Evolutionary conservation across 2,888 invertebrate genomes (phyloP).

Genomic region (Cristatella mucedo): DNA sequence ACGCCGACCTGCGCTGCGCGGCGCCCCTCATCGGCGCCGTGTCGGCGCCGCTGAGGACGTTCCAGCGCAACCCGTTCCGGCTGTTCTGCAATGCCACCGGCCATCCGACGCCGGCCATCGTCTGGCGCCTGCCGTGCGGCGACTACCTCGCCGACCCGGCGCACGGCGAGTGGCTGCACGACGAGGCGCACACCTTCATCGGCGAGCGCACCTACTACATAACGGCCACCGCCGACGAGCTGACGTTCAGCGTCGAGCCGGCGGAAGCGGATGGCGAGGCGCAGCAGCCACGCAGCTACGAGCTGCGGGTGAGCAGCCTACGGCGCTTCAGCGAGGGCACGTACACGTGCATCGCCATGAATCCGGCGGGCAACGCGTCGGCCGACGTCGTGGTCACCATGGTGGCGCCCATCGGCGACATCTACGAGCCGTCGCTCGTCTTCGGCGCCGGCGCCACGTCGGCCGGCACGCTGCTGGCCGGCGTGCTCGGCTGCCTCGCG

Average conservation of each 20-base stretch:
- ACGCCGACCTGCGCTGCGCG: no score
- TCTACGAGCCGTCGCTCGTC: conserved; percentile 17
- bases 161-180: conserved; percentile 10
- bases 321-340: conserved; percentile 21
- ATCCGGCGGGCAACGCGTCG: conserved; percentile 18
- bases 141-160: conserved; percentile 16
- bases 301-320: conserved; percentile 17
- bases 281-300: not conserved
- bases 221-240: no score
- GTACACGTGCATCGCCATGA: conserved; percentile 21
- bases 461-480: conserved; percentile 15
- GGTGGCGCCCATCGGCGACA: conserved; percentile 12
- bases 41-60: no score
- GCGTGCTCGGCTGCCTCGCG: no score
- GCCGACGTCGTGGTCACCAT: conserved; percentile 15
- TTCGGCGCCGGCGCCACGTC: conserved; percentile 17
- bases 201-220: conserved; percentile 8
- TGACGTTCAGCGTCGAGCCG: no score
- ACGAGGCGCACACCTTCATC: conserved; percentile 2
- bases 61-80: no score
- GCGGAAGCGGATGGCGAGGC: not conserved
- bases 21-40: no score
- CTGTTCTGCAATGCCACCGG: no score
- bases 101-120: conserved; percentile 16
- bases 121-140: conserved; percentile 25